phyloP scores from a whole-genome alignment of 2,888 invertebrate species.

The Orthosia cruda region DNA sequence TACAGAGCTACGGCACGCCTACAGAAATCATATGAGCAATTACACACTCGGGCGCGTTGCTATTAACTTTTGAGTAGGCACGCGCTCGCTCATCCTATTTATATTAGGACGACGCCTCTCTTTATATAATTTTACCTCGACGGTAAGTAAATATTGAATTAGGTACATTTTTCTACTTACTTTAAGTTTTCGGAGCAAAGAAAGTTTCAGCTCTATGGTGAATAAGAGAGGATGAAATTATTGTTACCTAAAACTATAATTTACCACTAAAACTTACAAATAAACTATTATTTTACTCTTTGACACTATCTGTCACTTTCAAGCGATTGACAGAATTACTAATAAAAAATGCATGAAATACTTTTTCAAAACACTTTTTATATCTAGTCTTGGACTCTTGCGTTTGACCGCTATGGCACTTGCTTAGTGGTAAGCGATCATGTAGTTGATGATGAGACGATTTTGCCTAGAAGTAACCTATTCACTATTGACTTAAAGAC shows the following conservation, averaged over 20 bases:
- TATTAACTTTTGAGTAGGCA: background rate
- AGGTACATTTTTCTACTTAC: conserved; percentile 23
- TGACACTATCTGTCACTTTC: conserved; percentile 15
- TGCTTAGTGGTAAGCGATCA: no score
- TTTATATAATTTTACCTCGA: background rate
- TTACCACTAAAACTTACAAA: background rate
- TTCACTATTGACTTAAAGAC: no score
- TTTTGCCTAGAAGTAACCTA: no score
- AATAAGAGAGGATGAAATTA: background rate
- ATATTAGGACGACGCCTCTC: no score
- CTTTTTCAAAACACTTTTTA: conserved; percentile 3
- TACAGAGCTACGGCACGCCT: background rate
- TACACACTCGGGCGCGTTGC: background rate
- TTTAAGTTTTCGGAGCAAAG: background rate
- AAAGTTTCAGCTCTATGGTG: background rate
- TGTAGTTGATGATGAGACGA: no score
- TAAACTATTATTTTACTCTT: no score
- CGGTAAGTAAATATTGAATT: background rate
- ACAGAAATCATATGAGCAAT: background rate
- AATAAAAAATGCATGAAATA: conserved; percentile 7
- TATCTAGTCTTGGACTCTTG: no score
- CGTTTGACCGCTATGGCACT: no score
- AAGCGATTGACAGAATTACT: background rate
- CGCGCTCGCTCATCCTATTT: background rate
- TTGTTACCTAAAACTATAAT: background rate